Evolutionary conservation across 2,797 vertebrate species (phyloP).

Genomic region (Periophthalmus magnuspinnatus): DNA sequence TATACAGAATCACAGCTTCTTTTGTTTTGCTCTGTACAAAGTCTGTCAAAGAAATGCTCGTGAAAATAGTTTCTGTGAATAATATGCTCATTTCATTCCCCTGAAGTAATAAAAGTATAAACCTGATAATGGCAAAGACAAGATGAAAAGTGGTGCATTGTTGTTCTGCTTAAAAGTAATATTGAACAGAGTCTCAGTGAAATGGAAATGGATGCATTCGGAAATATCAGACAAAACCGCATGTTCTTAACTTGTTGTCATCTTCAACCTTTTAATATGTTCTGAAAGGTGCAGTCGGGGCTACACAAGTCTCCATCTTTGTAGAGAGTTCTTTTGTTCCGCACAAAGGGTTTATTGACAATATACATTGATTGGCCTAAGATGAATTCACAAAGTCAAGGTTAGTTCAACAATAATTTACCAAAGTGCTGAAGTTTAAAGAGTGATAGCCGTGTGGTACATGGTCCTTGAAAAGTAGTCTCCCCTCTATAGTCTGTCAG

Average conservation of each 20-base stretch:
- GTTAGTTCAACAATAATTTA: slow-evolving; percentile 6
- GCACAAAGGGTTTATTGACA: slow-evolving; percentile 10
- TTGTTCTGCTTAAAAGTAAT: background rate
- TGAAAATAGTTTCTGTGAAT: background rate
- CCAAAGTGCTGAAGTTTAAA: slow-evolving; percentile 1
- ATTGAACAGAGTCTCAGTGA: background rate
- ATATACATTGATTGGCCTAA: background rate
- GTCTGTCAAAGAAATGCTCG: slow-evolving; percentile 5
- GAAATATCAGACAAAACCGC: background rate
- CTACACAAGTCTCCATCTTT: background rate
- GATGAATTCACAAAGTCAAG: slow-evolving; percentile 13
- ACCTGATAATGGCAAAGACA: background rate
- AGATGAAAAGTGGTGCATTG: background rate
- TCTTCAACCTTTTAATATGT: background rate
- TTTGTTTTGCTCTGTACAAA: slow-evolving; percentile 1
- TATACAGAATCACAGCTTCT: slow-evolving; percentile 6
- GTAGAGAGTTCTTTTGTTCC: slow-evolving; percentile 4
- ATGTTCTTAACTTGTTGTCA: background rate
- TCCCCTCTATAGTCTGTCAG: background rate
- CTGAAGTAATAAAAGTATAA: slow-evolving; percentile 13
- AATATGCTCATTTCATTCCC: slow-evolving; percentile 6
- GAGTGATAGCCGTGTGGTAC: background rate
- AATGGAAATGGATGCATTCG: background rate
- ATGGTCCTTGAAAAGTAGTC: background rate
- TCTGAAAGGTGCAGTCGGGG: background rate